Evolutionary conservation across 2,888 invertebrate genomes (phyloP).

Genomic region (Tenthredo livida): DNA sequence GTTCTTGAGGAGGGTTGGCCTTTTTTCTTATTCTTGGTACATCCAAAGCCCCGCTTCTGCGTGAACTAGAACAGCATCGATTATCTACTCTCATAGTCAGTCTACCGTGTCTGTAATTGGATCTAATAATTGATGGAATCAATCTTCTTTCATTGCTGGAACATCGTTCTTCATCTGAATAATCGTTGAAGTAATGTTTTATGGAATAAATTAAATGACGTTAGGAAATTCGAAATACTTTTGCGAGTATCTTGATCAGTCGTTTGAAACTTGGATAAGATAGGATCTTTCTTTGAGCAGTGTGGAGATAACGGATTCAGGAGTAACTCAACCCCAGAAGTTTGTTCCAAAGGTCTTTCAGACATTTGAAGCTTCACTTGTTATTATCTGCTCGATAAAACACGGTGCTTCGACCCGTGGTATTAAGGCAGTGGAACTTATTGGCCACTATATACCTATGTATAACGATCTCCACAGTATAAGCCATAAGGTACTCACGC

Average conservation of each 20-base stretch:
- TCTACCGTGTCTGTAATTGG: not conserved
- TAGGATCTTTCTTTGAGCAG: not conserved
- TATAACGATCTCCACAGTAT: not conserved
- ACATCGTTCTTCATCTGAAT: not conserved
- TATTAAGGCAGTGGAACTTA: slow-evolving; percentile 17
- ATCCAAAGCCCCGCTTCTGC: not conserved
- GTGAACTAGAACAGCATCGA: not conserved
- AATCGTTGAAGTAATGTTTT: not conserved
- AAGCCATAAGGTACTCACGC: not conserved
- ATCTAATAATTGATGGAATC: not conserved
- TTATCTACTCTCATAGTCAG: not conserved
- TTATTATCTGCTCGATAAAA: slow-evolving; percentile 28
- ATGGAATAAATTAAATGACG: not conserved
- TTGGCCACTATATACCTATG: slow-evolving; percentile 3
- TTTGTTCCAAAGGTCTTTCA: not conserved
- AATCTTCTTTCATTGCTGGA: not conserved
- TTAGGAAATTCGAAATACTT: not conserved
- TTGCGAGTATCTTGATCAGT: not conserved
- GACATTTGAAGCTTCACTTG: slow-evolving; percentile 21
- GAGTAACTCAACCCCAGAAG: not conserved
- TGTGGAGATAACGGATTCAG: not conserved
- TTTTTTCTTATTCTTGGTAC: not conserved
- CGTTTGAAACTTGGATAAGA: not conserved
- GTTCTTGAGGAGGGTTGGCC: not conserved
- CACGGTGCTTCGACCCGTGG: slow-evolving; percentile 7